A percentile compares a stretch with the other conserved stretches of the same genome.
phyloP scores from a whole-genome alignment of 2,797 vertebrate genomes.

The Schizopygopsis pylzovi region DNA sequence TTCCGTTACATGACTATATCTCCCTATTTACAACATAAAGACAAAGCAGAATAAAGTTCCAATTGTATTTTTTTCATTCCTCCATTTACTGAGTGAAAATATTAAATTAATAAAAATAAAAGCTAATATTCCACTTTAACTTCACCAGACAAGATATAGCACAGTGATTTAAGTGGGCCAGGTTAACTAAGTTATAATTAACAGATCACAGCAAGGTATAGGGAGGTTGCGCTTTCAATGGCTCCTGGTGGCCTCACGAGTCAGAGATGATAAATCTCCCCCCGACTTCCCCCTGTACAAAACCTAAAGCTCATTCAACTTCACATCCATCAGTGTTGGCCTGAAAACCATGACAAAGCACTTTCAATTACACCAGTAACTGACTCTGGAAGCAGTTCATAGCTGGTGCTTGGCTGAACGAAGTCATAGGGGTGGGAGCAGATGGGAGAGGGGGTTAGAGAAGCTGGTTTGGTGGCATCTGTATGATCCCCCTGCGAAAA shows the following conservation, averaged over 20 bases:
- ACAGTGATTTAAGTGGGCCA: constrained; percentile 72
- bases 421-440: constrained; percentile 64
- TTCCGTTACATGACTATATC: not conserved
- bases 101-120: not conserved
- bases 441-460: constrained; percentile 67
- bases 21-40: not conserved
- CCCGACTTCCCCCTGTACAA: constrained; percentile 82
- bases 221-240: constrained; percentile 78
- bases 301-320: constrained; percentile 93
- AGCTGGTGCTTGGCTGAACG: constrained; percentile 70
- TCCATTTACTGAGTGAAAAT: not conserved
- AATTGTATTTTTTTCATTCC: not conserved
- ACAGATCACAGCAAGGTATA: constrained; percentile 73
- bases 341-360: constrained; percentile 91
- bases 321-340: constrained; percentile 92
- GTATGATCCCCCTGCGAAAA: constrained; percentile 76
- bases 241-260: constrained; percentile 84
- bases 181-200: constrained; percentile 83
- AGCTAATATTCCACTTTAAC: constrained; percentile 43
- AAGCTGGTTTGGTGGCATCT: constrained; percentile 73
- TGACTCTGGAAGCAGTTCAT: constrained; percentile 87
- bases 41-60: not conserved
- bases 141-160: constrained; percentile 65
- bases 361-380: constrained; percentile 87
- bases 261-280: constrained; percentile 87